Conservation (phyloP, 2,113 vertebrate species). For the Macrotus californicus region DNA sequence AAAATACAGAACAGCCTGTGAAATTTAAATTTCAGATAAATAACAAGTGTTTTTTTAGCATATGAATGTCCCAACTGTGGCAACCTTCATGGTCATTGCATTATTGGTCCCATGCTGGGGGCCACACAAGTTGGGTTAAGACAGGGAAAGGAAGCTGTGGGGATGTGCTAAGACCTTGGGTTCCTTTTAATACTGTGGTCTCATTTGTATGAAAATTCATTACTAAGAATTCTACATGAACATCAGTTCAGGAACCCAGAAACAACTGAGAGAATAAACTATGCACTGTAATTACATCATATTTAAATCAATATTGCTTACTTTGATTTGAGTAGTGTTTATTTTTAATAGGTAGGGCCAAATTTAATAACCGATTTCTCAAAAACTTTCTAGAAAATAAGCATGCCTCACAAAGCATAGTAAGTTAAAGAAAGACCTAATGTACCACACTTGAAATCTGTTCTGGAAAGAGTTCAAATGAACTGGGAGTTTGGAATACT, state of each 20-base stretch:
- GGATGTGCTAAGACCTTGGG: background rate
- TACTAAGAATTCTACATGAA: background rate
- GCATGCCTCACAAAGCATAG: background rate
- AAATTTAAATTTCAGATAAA: slow-evolving; percentile 22
- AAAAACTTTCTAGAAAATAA: background rate
- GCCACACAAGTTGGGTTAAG: background rate
- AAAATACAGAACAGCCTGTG: background rate
- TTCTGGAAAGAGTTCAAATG: background rate
- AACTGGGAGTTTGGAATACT: background rate
- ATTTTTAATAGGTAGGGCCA: background rate
- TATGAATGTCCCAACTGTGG: background rate
- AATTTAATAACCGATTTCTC: background rate
- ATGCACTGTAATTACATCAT: background rate
- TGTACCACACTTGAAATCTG: background rate
- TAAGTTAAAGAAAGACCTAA: background rate
- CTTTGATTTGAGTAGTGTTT: background rate
- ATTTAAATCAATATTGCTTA: background rate
- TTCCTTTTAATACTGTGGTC: background rate
- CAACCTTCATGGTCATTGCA: accelerated
- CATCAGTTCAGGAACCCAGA: background rate
- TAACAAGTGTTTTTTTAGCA: background rate
- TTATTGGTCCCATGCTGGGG: accelerated
- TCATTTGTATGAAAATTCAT: background rate
- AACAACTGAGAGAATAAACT: background rate
- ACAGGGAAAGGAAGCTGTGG: background rate